These are phyloP conservation scores for Aulostomus chinensis DNA, from an alignment of 2,797 vertebrate species.

Conservation along the genomic window DNA sequence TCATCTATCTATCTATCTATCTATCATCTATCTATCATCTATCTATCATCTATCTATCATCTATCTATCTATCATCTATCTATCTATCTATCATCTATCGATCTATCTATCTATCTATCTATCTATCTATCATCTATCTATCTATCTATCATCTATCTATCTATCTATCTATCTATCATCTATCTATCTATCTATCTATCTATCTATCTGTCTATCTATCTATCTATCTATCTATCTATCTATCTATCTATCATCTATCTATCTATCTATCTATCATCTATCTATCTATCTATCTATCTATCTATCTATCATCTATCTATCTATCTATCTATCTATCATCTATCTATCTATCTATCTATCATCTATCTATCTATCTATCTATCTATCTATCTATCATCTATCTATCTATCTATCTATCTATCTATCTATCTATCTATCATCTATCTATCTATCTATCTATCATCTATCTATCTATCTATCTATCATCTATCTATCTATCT, in stretches of 20 bases:
- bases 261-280: neutral
- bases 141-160: constrained; percentile 38
- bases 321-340: constrained; percentile 16
- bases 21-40: constrained; percentile 6
- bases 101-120: constrained; percentile 14
- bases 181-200: constrained; percentile 6
- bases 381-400: constrained; percentile 42
- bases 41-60: neutral
- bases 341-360: constrained; percentile 14
- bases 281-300: constrained; percentile 8
- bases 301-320: constrained; percentile 23
- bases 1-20: neutral
- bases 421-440: constrained; percentile 5
- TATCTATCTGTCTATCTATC: neutral
- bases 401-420: constrained; percentile 33
- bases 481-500: constrained; percentile 4
- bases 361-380: constrained; percentile 35
- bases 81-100: constrained; percentile 22
- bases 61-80: constrained; percentile 10
- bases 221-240: neutral
- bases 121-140: constrained; percentile 24
- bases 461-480: neutral
- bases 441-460: constrained; percentile 6
- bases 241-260: constrained; percentile 2
- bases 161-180: neutral